A percentile compares a stretch with the other conserved stretches of the same genome.
phyloP scores from a whole-genome alignment of 2,888 invertebrate genomes.

The Andrena haemorrhoa region DNA sequence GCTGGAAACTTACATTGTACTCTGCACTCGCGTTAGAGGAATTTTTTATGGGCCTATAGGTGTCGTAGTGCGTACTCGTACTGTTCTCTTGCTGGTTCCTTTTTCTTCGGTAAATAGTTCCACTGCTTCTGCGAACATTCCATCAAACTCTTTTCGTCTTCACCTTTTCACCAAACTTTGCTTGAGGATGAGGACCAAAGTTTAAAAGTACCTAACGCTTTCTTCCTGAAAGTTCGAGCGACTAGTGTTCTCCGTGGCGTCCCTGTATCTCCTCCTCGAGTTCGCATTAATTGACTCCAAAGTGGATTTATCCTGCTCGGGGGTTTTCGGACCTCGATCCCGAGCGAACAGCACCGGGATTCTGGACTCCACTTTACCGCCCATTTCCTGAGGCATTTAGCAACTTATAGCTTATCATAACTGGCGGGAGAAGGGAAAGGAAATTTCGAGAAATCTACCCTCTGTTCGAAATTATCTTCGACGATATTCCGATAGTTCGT shows the following conservation, averaged over 20 bases:
- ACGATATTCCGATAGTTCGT: constrained; percentile 40
- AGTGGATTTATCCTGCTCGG: constrained; percentile 37
- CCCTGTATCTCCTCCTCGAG: constrained; percentile 43
- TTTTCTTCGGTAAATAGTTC: constrained; percentile 57
- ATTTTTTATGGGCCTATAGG: constrained; percentile 30
- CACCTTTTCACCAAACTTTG: not conserved
- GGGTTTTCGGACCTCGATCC: constrained; percentile 51
- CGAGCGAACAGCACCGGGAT: constrained; percentile 67
- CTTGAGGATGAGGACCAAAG: not conserved
- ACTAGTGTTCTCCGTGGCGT: constrained; percentile 34
- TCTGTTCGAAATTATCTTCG: constrained; percentile 53
- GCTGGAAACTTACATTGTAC: constrained; percentile 40
- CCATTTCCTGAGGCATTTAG: constrained; percentile 52
- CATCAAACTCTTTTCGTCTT: not conserved
- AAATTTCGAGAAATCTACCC: constrained; percentile 23
- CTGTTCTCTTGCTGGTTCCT: constrained; percentile 54
- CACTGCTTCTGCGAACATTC: constrained; percentile 42
- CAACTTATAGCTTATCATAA: not conserved
- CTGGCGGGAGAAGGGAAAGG: not conserved
- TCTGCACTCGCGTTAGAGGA: constrained; percentile 26
- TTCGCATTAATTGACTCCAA: constrained; percentile 36
- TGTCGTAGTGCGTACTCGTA: constrained; percentile 32
- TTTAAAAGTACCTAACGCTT: constrained; percentile 41
- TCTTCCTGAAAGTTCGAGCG: constrained; percentile 32
- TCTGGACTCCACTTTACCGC: constrained; percentile 65